Evolutionary conservation across 2,113 vertebrate genomes (phyloP).

Genomic region (Phalacrocorax brasilianus): DNA sequence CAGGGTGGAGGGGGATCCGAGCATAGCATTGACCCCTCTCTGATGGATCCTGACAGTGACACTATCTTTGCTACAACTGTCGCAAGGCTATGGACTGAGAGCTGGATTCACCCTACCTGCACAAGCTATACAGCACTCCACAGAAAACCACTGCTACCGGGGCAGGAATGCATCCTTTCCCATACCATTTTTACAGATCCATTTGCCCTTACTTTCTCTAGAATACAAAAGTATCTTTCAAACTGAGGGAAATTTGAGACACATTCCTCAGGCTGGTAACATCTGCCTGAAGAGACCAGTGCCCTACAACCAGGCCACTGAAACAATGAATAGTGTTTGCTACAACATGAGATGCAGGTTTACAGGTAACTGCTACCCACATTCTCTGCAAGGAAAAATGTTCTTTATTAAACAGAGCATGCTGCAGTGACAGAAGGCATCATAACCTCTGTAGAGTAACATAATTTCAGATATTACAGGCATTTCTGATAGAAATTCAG

Average conservation of each 20-base stretch:
- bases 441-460: neutral
- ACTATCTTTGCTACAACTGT: neutral
- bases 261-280: neutral
- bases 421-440: neutral
- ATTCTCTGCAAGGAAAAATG: neutral
- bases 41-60: neutral
- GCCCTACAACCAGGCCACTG: neutral
- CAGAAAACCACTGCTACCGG: neutral
- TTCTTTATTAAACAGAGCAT: neutral
- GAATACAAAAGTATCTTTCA: neutral
- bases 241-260: neutral
- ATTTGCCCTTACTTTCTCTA: neutral
- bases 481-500: neutral
- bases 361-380: neutral
- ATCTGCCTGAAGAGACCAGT: neutral
- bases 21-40: neutral
- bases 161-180: neutral
- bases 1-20: neutral
- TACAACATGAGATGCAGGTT: neutral
- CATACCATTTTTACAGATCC: neutral
- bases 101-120: neutral
- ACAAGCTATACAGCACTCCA: neutral
- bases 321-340: neutral
- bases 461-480: neutral
- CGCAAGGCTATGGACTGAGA: neutral